These are phyloP conservation scores for Urocyon cinereoargenteus DNA, from an alignment of 2,797 vertebrate genomes.

Conservation along the genomic window DNA sequence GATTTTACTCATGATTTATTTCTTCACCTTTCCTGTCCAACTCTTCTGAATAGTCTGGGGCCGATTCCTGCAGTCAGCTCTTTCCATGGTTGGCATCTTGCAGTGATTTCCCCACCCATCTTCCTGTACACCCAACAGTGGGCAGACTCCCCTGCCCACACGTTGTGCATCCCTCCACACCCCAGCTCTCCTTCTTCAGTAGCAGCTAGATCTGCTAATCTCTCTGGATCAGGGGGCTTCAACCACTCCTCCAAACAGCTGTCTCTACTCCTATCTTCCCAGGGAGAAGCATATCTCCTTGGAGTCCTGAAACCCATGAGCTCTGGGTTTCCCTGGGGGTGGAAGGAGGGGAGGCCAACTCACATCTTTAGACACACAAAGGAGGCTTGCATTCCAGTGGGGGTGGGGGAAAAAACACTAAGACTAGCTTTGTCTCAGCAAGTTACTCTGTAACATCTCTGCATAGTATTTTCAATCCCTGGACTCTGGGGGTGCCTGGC, in stretches of 20 bases:
- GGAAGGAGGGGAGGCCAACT: background rate
- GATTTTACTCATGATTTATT: background rate
- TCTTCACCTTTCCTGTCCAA: background rate
- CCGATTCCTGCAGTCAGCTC: background rate
- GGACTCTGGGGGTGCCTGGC: background rate
- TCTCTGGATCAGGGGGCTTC: background rate
- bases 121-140: rapidly evolving
- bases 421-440: background rate
- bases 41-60: background rate
- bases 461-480: background rate
- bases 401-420: background rate
- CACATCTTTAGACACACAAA: background rate
- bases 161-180: background rate
- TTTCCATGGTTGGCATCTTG: background rate
- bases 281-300: background rate
- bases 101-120: no score
- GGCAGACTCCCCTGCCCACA: background rate
- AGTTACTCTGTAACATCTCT: background rate
- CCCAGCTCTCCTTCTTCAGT: background rate
- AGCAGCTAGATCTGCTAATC: background rate
- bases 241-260: background rate
- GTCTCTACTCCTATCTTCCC: background rate
- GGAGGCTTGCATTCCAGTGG: background rate
- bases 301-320: background rate
- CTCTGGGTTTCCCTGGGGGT: background rate